These are phyloP conservation scores for Eristalis intricaria DNA, from an alignment of 2,888 invertebrate genomes.

Conservation along the genomic window DNA sequence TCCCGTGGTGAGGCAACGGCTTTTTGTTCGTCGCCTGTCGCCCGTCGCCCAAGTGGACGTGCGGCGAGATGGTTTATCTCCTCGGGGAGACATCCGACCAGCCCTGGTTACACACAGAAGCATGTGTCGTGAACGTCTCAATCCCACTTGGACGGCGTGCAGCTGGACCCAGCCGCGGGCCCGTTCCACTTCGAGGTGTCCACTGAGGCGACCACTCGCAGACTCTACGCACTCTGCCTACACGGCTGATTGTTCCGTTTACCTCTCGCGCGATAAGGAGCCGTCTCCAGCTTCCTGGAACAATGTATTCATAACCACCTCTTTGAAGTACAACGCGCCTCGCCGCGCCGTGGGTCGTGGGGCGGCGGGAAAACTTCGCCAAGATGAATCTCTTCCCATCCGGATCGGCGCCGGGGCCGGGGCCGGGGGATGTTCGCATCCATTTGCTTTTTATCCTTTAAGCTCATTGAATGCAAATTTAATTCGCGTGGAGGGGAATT, in stretches of 20 bases:
- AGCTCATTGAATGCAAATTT: conserved; percentile 72
- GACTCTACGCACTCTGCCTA: conserved; percentile 8
- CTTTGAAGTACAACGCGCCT: conserved; percentile 48
- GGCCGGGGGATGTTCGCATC: conserved; percentile 42
- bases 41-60: conserved; percentile 37
- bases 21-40: conserved; percentile 16
- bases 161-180: background rate
- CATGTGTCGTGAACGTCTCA: conserved; percentile 48
- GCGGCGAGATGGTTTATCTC: conserved; percentile 37
- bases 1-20: conserved; percentile 37
- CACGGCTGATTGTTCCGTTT: conserved; percentile 40
- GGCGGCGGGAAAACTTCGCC: conserved; percentile 18
- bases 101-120: conserved; percentile 55
- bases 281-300: conserved; percentile 24
- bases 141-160: conserved; percentile 28
- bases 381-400: conserved; percentile 45
- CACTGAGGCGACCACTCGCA: background rate
- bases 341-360: background rate
- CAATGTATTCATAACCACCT: conserved; percentile 61
- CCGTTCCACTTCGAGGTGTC: conserved; percentile 27
- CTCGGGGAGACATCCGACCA: conserved; percentile 13
- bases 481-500: conserved; percentile 66
- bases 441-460: conserved; percentile 70
- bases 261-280: conserved; percentile 31
- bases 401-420: conserved; percentile 3